A percentile compares a stretch with the other conserved stretches of the same genome.
Evolutionary conservation across 2,797 vertebrate genomes (phyloP).

Genomic region (Enteromius treurensis): DNA sequence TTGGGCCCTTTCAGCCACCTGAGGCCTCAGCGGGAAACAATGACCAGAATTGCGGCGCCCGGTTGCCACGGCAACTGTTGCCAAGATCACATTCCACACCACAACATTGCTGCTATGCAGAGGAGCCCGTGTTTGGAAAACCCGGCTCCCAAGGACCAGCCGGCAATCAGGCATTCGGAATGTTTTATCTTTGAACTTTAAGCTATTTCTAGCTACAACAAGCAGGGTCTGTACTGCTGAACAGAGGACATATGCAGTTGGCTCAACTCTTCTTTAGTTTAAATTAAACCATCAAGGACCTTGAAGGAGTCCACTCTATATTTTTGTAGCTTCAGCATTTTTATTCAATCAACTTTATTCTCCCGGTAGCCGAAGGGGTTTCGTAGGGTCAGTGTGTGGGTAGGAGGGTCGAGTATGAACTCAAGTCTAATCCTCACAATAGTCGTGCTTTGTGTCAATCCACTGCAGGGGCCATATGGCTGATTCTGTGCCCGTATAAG

Average conservation of each 20-base stretch:
- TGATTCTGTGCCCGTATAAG: neutral
- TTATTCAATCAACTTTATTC: conserved; percentile 14
- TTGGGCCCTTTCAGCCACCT: conserved; percentile 32
- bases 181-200: conserved; percentile 15
- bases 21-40: conserved; percentile 35
- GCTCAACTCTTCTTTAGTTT: neutral
- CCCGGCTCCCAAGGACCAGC: conserved; percentile 10
- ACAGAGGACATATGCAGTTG: neutral
- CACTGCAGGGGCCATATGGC: conserved; percentile 52
- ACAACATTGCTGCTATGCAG: conserved; percentile 36
- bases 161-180: conserved; percentile 8
- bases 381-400: conserved; percentile 19
- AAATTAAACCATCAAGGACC: conserved; percentile 4
- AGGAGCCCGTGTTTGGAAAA: conserved; percentile 13
- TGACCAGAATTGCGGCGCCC: conserved; percentile 38
- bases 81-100: conserved; percentile 51
- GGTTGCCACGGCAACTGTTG: conserved; percentile 49
- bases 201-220: neutral
- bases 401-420: conserved; percentile 1
- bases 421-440: conserved; percentile 49
- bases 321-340: conserved; percentile 33
- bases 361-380: neutral
- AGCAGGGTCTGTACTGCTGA: conserved; percentile 3
- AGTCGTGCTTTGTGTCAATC: conserved; percentile 46
- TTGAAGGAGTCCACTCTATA: neutral